These are phyloP conservation scores for Columba guinea DNA, from an alignment of 2,797 vertebrate species.

Conservation along the genomic window DNA sequence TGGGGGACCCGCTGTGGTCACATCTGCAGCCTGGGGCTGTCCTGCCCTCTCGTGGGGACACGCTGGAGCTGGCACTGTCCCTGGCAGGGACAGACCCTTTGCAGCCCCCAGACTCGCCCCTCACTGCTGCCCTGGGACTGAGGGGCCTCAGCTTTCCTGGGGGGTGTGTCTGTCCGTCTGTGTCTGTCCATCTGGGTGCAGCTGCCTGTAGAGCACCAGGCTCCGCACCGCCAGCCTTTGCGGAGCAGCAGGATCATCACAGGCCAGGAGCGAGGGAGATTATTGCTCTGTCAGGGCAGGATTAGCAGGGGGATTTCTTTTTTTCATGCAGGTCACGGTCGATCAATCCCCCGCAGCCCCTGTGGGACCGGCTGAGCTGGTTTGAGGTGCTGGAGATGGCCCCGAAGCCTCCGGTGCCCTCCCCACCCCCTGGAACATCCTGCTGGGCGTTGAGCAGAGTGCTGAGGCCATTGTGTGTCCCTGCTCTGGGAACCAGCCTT, in stretches of 20 bases:
- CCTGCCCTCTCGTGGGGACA: not conserved
- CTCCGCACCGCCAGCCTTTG: not conserved
- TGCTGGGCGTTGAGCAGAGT: not conserved
- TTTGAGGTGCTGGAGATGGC: fast-evolving
- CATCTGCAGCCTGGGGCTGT: not conserved
- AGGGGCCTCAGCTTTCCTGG: too few species aligned
- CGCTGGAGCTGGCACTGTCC: too few species aligned
- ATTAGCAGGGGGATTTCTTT: constrained; percentile 1
- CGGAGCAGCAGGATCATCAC: fast-evolving
- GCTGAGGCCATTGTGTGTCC: fast-evolving
- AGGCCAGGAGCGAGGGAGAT: not conserved
- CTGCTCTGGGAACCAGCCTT: not conserved
- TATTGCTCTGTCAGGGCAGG: not conserved
- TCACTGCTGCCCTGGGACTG: too few species aligned
- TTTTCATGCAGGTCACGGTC: not conserved
- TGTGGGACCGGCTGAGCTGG: not conserved
- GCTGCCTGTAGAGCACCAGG: constrained; percentile 77
- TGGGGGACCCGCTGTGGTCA: too few species aligned
- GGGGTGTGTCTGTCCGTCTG: too few species aligned
- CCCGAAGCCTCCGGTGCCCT: not conserved
- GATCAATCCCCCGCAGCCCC: not conserved
- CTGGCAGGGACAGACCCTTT: too few species aligned
- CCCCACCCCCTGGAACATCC: not conserved
- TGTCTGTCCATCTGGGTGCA: too few species aligned
- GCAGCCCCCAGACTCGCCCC: too few species aligned